Percentiles rank a stretch among this genome's conserved stretches.
phyloP scores from a whole-genome alignment of 1,140 invertebrate species.

The Hylaeus anthracinus region DNA sequence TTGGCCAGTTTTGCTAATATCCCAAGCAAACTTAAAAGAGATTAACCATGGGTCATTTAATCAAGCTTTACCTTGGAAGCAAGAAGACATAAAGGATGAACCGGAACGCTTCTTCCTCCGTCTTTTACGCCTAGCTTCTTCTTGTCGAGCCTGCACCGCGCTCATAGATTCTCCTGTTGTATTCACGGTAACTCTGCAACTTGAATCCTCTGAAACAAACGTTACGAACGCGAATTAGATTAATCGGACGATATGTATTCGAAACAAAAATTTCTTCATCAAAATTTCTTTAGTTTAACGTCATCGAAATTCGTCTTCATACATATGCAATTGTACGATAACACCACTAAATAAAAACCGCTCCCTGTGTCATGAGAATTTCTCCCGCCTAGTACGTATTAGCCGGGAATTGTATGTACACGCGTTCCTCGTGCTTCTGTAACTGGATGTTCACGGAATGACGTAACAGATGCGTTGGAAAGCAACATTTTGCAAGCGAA shows the following conservation, averaged over 20 bases:
- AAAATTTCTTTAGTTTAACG: no score
- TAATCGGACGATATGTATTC: background rate
- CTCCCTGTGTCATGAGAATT: no score
- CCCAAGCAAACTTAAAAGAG: no score
- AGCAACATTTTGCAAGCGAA: no score
- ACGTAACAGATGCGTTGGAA: no score
- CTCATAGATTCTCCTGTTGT: constrained; percentile 76
- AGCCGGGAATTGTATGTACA: background rate
- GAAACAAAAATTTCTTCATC: no score
- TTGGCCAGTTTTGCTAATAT: no score
- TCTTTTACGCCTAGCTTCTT: constrained; percentile 91
- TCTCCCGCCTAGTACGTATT: no score
- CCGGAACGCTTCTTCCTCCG: constrained; percentile 94
- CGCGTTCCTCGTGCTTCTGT: background rate
- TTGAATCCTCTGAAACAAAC: constrained; percentile 70
- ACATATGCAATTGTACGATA: no score
- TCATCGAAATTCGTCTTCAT: no score
- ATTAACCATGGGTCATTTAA: no score
- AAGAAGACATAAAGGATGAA: constrained; percentile 91
- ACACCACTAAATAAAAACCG: no score
- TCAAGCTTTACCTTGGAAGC: constrained; percentile 88
- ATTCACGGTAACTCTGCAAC: constrained; percentile 69
- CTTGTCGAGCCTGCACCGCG: constrained; percentile 84
- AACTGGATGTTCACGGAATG: background rate
- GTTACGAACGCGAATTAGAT: background rate